Evolutionary conservation across 2,113 vertebrate genomes (phyloP), one percentile per base, ranked within the genome.

Genomic region (Charadrius vociferus): DNA sequence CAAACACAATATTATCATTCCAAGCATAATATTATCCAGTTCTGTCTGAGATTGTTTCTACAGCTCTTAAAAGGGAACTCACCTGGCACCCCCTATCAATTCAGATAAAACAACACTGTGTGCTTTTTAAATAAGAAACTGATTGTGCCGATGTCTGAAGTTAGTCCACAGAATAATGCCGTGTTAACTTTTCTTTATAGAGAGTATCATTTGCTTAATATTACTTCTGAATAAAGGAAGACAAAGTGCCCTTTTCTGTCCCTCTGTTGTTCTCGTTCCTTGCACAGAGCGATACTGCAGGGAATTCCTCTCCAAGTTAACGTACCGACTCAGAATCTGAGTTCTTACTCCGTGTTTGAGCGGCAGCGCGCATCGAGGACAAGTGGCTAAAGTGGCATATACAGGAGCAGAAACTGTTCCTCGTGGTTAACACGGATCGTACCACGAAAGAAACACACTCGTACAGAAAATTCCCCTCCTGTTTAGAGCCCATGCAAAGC

Each of bases 1-100:
- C 43, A 86, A 96, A 62, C 82, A 94, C 61, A 96, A 94, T 80
- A 96, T 97, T 96, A 68, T 95, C 45, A 88, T 96, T 96, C 95
- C 93, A 86, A 96, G 94, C 93, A 88, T 32, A 96, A 95, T 91
- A 94, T 89, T 94, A 90, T 78, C 92, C 83, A 75, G 70, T 93
- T 41, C 52, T 62, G 78, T 75, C 93, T 62, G 49, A 81, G 88
- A 93, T 77, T 79, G 77, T 95, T 96, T 86, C 97, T 93, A 20
- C 74, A 91, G 86, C 89, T 92, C 89, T 95, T 45, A 81, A 62
- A 88, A 93, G 86, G 47, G 85, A 96, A 13, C 88, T 93, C 86
- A 93, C 91, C 93, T 96, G 96, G 92, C 81, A 96, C 86, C 88
- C 34, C 81, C 86, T 74, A 71, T 96, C 95, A 81, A 4, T 43